Evolutionary conservation across 2,888 invertebrate species (phyloP), one percentile per base, ranked within the genome.

Genomic region (Meandrusa payeni): DNA sequence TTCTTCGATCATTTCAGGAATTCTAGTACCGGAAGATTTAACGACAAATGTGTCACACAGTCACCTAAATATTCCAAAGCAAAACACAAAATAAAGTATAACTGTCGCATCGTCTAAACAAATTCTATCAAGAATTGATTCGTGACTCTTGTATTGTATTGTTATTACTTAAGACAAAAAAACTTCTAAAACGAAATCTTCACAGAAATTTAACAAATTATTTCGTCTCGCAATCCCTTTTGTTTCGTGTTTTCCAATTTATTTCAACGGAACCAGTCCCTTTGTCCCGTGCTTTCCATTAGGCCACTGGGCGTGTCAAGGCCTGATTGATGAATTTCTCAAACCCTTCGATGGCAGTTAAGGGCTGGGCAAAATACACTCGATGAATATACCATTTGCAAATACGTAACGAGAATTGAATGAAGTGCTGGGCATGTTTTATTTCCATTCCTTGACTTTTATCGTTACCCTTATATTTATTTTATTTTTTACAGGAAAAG

Each of bases 291-390:
- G 24, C 45, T 49, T 64, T 66, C 62, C 64, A 57, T 56, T 55
- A 47, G 53, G 41, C 61, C 57, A 61, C 57, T 62, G 62, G 55
- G 56, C 50, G 51, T 64, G 73, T 67, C 74, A 53, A 47, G 43
- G 15, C n/a, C 56, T 74, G 77, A 77, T 76, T 68, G 74, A 76
- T 77, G 70, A 61, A 61, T 61, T 61, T 40, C 49, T 31, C 29
- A 46, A 60, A 61, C 57, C 61, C 62, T 68, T 52, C 41, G 47
- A 53, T 61, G 48, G 51, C 55, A 60, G 51, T 58, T 57, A 50
- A 50, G 53, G 54, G 52, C 42, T 51, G 44, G 42, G 34, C 38
- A 49, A 37, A 52, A 22, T 13, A 23, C 43, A 17, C 26, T 36
- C 39, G 26, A 29, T 26, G 37, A 43, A 47, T 41, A 41, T 40